Evolutionary conservation across 2,888 invertebrate genomes (phyloP), one percentile per base, ranked within the genome.

Genomic region (Caenorhabditis sp.): DNA sequence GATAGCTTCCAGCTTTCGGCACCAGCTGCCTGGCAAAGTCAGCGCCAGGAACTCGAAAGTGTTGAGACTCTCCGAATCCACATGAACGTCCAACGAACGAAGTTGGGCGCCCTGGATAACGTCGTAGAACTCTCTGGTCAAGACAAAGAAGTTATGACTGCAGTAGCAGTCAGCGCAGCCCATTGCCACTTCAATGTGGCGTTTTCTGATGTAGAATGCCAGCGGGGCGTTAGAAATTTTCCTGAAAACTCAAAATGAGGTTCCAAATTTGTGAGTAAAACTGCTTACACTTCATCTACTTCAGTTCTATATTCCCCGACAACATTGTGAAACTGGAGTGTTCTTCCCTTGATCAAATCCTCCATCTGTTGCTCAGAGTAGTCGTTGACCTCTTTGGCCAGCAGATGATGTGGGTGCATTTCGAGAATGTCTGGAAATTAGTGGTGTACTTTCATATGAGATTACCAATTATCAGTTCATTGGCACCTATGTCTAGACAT

Each of bases 11-110:
- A 61, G 47, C 18, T 61, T 47, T 0, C 47, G 44, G 28, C 61
- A 61, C 61, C 61, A 61, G 22, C 6, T 6, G n/a, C 61, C 61
- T 5, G 61, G 61, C 8, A 61, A 28, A n/a, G 44, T 61, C 28
- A 47, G 28, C 6, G 47, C 61, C 9, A 61, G 15, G 24, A 61
- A 61, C 47, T 61, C 61, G 28, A 61, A 47, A 24, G 47, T 40
- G n/a, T 61, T 28, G 5, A 37, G 2, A 2, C 15, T n/a, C 13
- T 24, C 47, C 2, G 4, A 0, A 1, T 47, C 47, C n/a, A 61
- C 28, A 18, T 61, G 61, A 28, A 61, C 28, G 44, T 61, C 61
- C 61, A 61, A 18, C 3, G 44, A 8, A 0, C 1, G 15, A 6
- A 61, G 6, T n/a, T 44, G 24, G 15, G 47, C 1, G 26, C 47